Percentiles rank a stretch among this genome's conserved stretches.
Evolutionary conservation across 2,888 invertebrate species (phyloP).

Genomic region (Pegoplata infirma): DNA sequence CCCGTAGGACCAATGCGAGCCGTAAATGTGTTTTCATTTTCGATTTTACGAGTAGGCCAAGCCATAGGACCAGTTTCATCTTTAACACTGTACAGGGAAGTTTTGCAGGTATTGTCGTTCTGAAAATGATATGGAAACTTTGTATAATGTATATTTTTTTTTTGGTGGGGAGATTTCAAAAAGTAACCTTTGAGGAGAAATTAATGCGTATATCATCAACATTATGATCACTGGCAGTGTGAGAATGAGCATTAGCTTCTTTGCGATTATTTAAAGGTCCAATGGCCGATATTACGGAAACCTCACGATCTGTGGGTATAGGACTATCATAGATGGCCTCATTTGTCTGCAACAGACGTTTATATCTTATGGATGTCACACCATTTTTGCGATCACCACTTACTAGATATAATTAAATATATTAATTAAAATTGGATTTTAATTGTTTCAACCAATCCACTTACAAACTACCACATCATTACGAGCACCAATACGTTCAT

Average conservation of each 20-base stretch:
- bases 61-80: slow-evolving; percentile 82
- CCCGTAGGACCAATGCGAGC: slow-evolving; percentile 92
- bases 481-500: slow-evolving; percentile 87
- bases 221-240: slow-evolving; percentile 75
- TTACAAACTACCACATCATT: slow-evolving; percentile 86
- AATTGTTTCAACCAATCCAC: slow-evolving; percentile 49
- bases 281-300: slow-evolving; percentile 92
- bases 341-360: slow-evolving; percentile 86
- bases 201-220: slow-evolving; percentile 86
- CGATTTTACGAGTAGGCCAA: slow-evolving; percentile 85
- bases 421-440: background rate
- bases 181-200: slow-evolving; percentile 82
- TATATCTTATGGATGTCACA: slow-evolving; percentile 88
- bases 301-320: slow-evolving; percentile 83
- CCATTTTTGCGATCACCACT: slow-evolving; percentile 88
- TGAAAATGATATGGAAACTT: slow-evolving; percentile 65
- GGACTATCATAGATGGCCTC: slow-evolving; percentile 86
- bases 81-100: slow-evolving; percentile 82
- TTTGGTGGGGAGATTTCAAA: too few relatives aligned
- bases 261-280: slow-evolving; percentile 88
- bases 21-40: slow-evolving; percentile 82
- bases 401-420: slow-evolving; percentile 76
- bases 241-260: slow-evolving; percentile 91
- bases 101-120: slow-evolving; percentile 87
- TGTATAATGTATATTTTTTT: background rate